Conservation (phyloP, 2,113 vertebrate species). For the Sebastes fasciatus region DNA sequence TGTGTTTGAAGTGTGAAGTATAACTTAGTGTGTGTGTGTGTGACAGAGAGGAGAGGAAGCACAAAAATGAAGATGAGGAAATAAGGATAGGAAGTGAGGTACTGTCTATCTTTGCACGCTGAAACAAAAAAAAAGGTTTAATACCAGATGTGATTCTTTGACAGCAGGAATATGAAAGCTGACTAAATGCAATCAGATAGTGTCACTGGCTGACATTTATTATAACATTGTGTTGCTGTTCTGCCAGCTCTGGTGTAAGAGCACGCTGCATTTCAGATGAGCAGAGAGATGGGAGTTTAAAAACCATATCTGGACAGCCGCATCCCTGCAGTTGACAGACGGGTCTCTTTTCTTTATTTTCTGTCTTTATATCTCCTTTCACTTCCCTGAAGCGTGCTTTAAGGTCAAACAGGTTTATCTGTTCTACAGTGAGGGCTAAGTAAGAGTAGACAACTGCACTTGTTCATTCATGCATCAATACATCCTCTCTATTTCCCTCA, state of each 20-base stretch:
- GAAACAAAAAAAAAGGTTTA: constrained; percentile 15
- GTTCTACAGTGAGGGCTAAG: constrained; percentile 1
- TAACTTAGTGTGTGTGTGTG: not conserved
- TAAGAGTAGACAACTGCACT: not conserved
- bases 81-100: not conserved
- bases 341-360: not conserved
- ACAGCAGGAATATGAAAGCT: constrained; percentile 26
- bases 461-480: constrained; percentile 30
- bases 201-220: constrained; percentile 17
- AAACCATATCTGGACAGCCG: constrained; percentile 24
- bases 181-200: constrained; percentile 41
- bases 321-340: constrained; percentile 15
- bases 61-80: not conserved
- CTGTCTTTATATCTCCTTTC: constrained; percentile 11
- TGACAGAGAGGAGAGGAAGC: not conserved
- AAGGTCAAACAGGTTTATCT: constrained; percentile 39
- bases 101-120: not conserved
- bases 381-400: not conserved
- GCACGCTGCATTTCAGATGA: constrained; percentile 13
- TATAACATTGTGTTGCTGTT: not conserved
- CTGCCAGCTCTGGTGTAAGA: not conserved
- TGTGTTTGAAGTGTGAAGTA: not conserved
- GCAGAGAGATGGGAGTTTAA: constrained; percentile 28
- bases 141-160: not conserved
- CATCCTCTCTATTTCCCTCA: not conserved